Evolutionary conservation across 2,113 vertebrate species (phyloP), one percentile per base, ranked within the genome.

Genomic region (Aspiorhynchus laticeps): DNA sequence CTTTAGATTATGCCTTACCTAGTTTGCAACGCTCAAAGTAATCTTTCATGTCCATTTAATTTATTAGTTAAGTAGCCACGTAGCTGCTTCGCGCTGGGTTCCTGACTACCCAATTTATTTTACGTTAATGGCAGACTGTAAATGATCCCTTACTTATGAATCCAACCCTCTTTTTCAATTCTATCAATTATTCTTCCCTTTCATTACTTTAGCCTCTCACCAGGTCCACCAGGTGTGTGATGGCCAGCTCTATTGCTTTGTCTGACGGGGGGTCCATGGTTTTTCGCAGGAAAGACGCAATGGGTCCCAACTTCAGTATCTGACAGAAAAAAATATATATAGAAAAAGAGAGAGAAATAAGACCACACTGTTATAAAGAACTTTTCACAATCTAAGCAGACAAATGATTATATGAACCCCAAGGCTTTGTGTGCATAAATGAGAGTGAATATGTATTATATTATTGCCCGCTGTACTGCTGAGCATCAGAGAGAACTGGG

Each of bases 221-320:
- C 97, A 99, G 93, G 90, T 97, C 96, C 90, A 95, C 95, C 17
- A 99, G 95, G 88, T 98, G 97, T 87, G 95, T 97, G 92, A 99
- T 96, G 80, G 98, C 96, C 21, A 99, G 90, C 86, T 89, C 90
- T 11, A 99, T 95, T 1, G 97, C 96, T 86, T 96, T 94, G 79
- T 92, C 92, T 53, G 96, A 96, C 0, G 98, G 98, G 8, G 95
- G 96, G 86, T 99, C 98, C 95, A 98, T 93, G n/a, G 97, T 93
- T 51, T 97, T 98, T 79, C 92, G 94, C 91, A 99, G 92, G 89
- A 99, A 99, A 84, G 90, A 88, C 61, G 96, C 96, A 90, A 99
- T 98, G 67, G 93, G 93, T 46, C 98, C 98, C 31, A 99, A 96
- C 89, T 95, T 97, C 90, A 99, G 90, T 90, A 99, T 98, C 98